Evolutionary conservation across 2,888 invertebrate species (phyloP), one percentile per base, ranked within the genome.

Genomic region (Mythimna loreyi): DNA sequence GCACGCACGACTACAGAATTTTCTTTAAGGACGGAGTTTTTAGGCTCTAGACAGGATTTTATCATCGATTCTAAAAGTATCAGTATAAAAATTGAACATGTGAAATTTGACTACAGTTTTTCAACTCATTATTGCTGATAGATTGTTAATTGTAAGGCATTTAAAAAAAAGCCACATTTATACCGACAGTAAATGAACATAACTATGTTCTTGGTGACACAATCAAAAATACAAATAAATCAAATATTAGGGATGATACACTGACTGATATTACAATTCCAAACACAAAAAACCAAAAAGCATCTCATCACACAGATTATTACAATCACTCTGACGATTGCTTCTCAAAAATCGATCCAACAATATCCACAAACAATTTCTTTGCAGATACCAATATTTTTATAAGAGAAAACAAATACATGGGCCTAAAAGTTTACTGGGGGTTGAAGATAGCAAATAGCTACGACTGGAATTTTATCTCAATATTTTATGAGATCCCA

Each of bases 401-500:
- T 75, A 61, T 79, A 79, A 74, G 70, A 62, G 72, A 76, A 81
- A 76, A 75, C 84, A 81, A 84, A 82, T 75, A 84, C 71, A 66
- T 13, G 55, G 30, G 82, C 72, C 82, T 82, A 69, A 82, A 84
- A 82, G 72, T 84, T 82, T 84, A 82, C 82, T 82, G 58, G 74
- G 76, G 84, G 69, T 72, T 80, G 78, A 77, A 81, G 72, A 85
- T 82, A 82, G 81, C 78, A 79, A 82, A 83, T 78, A 79, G 72
- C 72, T 81, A 82, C 73, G 73, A 69, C 82, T 78, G 78, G 69
- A 83, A 84, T 84, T 87, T 85, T 82, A 85, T 89, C 86, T 87
- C 86, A 86, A 90, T 90, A 90, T 90, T 90, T 89, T 89, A 90
- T 86, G 87, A 87, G 87, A 83, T 65, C 81, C 80, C 68, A 71